phyloP scores from a whole-genome alignment of 92 coral and sea anemone genomes.

The Diadumene lineata region DNA sequence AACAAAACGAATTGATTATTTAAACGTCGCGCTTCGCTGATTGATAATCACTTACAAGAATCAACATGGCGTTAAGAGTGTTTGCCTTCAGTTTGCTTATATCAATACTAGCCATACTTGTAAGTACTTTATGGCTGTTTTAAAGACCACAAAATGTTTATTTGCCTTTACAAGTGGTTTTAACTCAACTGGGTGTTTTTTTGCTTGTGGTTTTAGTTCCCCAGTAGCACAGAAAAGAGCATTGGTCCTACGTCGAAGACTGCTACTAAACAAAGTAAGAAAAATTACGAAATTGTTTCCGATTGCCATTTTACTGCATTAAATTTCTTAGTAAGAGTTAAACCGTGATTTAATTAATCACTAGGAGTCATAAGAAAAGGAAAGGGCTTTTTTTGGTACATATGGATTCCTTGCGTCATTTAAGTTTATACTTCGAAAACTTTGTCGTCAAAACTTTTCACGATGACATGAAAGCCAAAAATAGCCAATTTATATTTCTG shows the following conservation, averaged over 20 bases:
- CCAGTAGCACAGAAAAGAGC: conserved; percentile 10
- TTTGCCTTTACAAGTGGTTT: background rate
- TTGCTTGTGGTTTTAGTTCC: conserved; percentile 4
- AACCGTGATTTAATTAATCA: too few relatives aligned
- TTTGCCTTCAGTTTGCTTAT: conserved; percentile 21
- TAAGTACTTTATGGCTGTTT: conserved; percentile 6
- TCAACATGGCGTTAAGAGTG: conserved; percentile 27
- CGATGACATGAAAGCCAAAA: too few relatives aligned
- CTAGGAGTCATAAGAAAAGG: too few relatives aligned
- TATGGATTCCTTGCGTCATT: too few relatives aligned
- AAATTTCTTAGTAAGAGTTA: too few relatives aligned
- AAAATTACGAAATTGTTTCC: background rate
- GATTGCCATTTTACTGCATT: too few relatives aligned
- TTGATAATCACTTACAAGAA: conserved; percentile 31
- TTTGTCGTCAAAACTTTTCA: too few relatives aligned
- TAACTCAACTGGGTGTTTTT: conserved; percentile 1
- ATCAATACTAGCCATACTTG: conserved; percentile 22
- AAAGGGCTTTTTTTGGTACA: too few relatives aligned
- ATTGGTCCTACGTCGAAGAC: conserved; percentile 8
- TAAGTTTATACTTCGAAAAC: too few relatives aligned
- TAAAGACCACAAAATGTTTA: background rate
- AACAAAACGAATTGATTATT: conserved; percentile 17
- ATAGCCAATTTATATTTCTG: too few relatives aligned
- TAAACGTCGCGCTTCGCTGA: conserved; percentile 20
- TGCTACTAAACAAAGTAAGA: background rate